Evolutionary conservation across 2,797 vertebrate species (phyloP), one percentile per base, ranked within the genome.

Genomic region (Helicolenus hilgendorfi): DNA sequence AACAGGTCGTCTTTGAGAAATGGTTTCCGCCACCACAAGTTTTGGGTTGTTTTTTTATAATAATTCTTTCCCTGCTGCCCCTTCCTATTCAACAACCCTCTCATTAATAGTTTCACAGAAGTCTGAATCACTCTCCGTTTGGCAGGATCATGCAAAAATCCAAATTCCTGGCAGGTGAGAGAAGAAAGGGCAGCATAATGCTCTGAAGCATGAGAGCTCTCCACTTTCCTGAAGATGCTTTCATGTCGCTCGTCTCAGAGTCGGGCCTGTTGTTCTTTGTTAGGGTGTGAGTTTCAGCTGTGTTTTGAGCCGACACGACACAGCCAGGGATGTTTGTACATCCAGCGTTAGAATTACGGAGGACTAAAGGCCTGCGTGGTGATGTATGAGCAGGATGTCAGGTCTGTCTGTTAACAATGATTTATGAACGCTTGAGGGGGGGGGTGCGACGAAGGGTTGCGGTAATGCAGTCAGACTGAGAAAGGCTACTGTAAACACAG

Each of bases 351-450:
- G 91, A 93, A 91, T 95, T 89, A 91, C 88, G 62, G 64, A 90
- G 87, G 93, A 93, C 94, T 88, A 91, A 91, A 94, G 95, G 87
- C 86, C 91, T 72, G 81, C 35, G n/a, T 84, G 79, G 75, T 96
- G 96, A 97, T 96, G 92, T 96, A 96, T 90, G 95, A 95, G 93
- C 78, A 24, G 85, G 60, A 85, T 92, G 96, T 96, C 96, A 94
- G 64, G 67, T 81, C 90, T 89, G 92, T 96, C 96, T 96, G 95
- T 96, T 97, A 95, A 97, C 92, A 85, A 95, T 97, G 96, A 97
- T 97, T 97, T 96, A 97, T 97, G 96, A 89, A 83, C 65, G 91
- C 95, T 90, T n/a, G 84, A 89, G 92, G 92, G 91, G 81, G 81
- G 82, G 81, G 75, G 82, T n/a, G 84, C 79, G 80, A 79, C 9